A percentile compares a stretch with the other conserved stretches of the same genome.
phyloP scores from a whole-genome alignment of 2,888 invertebrate genomes.

The Drosophila mettleri region DNA sequence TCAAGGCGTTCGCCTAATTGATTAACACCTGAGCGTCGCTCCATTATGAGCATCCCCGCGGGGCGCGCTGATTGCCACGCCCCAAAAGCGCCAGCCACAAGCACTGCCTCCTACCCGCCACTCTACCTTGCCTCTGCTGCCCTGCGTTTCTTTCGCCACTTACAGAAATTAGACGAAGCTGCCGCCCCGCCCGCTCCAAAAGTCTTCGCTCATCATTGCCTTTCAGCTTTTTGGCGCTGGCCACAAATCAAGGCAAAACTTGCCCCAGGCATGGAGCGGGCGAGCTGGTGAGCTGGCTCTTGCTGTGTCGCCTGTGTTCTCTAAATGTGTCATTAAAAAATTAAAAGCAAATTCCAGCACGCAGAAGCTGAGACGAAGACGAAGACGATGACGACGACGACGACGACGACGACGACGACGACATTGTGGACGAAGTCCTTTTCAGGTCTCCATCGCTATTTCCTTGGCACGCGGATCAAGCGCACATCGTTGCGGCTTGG shows the following conservation, averaged over 20 bases:
- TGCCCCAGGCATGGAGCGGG: constrained; percentile 8
- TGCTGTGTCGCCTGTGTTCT: constrained; percentile 15
- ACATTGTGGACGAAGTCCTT: constrained; percentile 39
- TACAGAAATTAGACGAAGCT: constrained; percentile 52
- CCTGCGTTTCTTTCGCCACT: constrained; percentile 19
- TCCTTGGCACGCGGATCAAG: constrained; percentile 18
- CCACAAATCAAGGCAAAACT: constrained; percentile 56
- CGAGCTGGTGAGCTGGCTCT: too few relatives aligned
- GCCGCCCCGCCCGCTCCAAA: not conserved
- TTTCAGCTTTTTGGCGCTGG: constrained; percentile 21
- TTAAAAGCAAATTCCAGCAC: constrained; percentile 69
- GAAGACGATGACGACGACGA: constrained; percentile 2
- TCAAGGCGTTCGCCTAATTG: constrained; percentile 54
- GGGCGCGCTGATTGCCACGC: constrained; percentile 19
- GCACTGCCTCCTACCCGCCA: not conserved
- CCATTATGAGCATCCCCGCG: constrained; percentile 52
- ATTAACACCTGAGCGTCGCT: constrained; percentile 66
- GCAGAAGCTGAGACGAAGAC: constrained; percentile 18
- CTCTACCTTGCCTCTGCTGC: too few relatives aligned
- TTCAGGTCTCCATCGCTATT: constrained; percentile 29
- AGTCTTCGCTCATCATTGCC: not conserved
- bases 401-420: constrained; percentile 4
- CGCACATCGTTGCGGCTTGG: constrained; percentile 38
- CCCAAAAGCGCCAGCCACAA: not conserved
- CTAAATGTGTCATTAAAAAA: constrained; percentile 74